Base-by-base conservation (phyloP, 2,113 vertebrate genomes). In the Mystacornis crossleyi region DNA sequence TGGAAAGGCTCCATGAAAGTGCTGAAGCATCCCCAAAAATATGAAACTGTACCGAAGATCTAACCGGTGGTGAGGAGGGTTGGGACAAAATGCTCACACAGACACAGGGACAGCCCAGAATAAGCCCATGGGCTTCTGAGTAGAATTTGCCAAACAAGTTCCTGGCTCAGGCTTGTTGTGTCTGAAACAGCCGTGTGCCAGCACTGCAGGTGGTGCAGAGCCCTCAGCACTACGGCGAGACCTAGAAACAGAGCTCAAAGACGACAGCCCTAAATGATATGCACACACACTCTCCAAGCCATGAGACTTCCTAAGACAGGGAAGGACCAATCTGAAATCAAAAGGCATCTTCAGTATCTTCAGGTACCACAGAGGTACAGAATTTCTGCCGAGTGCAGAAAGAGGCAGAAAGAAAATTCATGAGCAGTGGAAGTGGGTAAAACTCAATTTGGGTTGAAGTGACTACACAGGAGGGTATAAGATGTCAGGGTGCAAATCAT, bases 381-480 rank as follows among this genome's bases (percentile, higher is more conserved):
- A n/a, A n/a, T n/a, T n/a, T n/a, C n/a, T 45, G 14, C 13, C 0
- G 0, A 66, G 45, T 79, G 26, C 26, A 29, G 47, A 16, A 77
- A 78, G 14, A 17, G 45, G 21, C 31, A 70, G 71, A 34, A 88
- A 70, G 55, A 60, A 85, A 79, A 65, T 21, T 12, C 45, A 51
- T 26, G 50, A 78, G 43, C 54, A 64, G 31, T 6, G 74, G 24
- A 83, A 80, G 8, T 28, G 18, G 25, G 9, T 36, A 60, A 81
- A 73, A 65, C 16, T 66, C 51, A 29, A 18, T 61, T 55, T 62
- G 51, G 20, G 7, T 36, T 65, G 12, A 31, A 34, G 26, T 40
- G 18, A 42, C n/a, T 61, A 2, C 29, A 19, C 4, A 53, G 28
- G 15, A 42, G 7, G 14, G 9, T 42, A 31, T 19, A 51, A 50